Percentiles rank a stretch among this genome's conserved stretches.
Evolutionary conservation across 1,140 invertebrate genomes (phyloP).

Genomic region (Hylyphantes graminicola): DNA sequence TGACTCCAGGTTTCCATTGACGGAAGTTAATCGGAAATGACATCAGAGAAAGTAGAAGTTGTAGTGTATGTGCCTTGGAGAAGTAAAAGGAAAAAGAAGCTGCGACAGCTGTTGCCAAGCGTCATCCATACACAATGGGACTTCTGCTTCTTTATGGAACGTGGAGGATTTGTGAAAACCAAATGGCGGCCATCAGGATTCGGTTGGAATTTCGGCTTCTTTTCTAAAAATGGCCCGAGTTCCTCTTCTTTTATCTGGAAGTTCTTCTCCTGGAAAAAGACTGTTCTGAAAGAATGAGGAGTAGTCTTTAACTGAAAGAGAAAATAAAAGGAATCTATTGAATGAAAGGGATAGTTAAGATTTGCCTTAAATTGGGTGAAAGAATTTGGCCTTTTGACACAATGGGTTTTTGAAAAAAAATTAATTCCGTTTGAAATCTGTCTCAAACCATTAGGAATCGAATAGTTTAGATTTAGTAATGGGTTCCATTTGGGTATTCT

Average conservation of each 20-base stretch:
- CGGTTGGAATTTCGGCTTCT: neutral
- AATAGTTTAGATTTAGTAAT: too few species aligned
- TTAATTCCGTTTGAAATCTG: too few species aligned
- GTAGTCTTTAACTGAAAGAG: neutral
- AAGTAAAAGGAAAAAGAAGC: neutral
- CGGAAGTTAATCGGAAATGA: neutral
- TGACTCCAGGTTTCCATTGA: neutral
- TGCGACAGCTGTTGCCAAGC: conserved; percentile 48
- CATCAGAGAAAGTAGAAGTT: neutral
- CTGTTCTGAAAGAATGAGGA: neutral
- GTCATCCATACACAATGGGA: conserved; percentile 31
- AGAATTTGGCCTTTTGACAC: neutral
- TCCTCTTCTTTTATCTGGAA: neutral
- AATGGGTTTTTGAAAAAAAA: neutral
- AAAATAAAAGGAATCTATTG: neutral
- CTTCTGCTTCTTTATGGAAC: neutral
- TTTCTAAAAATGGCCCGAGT: conserved; percentile 15
- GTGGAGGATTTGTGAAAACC: conserved; percentile 4
- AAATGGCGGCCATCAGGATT: conserved; percentile 48
- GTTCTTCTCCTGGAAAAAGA: neutral
- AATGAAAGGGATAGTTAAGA: conserved; percentile 11
- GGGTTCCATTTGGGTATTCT: too few species aligned
- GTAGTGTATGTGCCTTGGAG: neutral
- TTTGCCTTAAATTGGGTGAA: neutral
- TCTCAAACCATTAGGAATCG: too few species aligned